Base-by-base conservation (phyloP, 2,113 vertebrate species). In the Rhabdomys dilectus region DNA sequence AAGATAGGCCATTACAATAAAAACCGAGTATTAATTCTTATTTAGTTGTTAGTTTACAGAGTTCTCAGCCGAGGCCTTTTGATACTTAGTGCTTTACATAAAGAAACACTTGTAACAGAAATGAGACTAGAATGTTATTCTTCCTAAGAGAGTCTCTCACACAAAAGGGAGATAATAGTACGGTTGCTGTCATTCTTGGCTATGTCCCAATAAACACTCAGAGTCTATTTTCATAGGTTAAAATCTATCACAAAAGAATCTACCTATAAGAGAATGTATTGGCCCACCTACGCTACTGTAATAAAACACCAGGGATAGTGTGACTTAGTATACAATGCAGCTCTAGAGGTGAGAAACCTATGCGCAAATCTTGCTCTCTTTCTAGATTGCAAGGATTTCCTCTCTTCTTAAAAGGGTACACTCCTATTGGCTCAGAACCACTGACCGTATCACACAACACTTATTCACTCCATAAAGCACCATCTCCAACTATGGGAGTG, bases 161-260 rank as follows among this genome's bases (percentile, higher is more conserved):
- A 51, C 56, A 81, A 76, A 73, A 92, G 10, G 3, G 68, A 7
- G 26, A 31, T 36, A 81, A 76, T 58, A 51, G 62, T 42, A 39
- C 24, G 56, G 72, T 92, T 64, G 16, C 58, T 94, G 5, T 94
- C 39, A 68, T 16, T 15, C 31, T 21, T 10, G 26, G 64, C 19
- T 75, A 80, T 15, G 48, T 77, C 17, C 48, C 10, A 81, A 16
- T 64, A 26, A 77, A 76, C 7, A 77, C 9, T 42, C 62, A 70
- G 92, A 16, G 29, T 77, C 34, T 51, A 34, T 73, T 87, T 95
- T 97, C 62, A 45, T 45, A 73, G 92, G 91, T 91, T 94, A 80
- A 93, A 58, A 66, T n/a, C 19, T 13, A 68, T 3, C 72, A 45
- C 12, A 92, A 72, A 92, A 62, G 19, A 68, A 88, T 88, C 60